Conservation (phyloP, 2,888 invertebrate species). For the Nudaria mundana region DNA sequence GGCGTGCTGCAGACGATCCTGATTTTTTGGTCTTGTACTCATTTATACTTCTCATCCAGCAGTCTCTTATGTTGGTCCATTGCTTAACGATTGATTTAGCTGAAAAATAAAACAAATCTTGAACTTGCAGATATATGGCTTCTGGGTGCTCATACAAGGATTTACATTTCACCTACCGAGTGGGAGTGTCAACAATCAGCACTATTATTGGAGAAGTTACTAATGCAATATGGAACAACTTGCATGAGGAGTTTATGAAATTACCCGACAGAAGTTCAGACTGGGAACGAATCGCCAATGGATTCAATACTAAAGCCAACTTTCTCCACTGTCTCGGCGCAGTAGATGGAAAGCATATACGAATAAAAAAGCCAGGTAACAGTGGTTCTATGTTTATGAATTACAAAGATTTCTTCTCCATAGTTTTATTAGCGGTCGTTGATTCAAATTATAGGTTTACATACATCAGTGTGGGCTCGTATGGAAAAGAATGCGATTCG, state of each 20-base stretch:
- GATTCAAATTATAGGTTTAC: slow-evolving; percentile 21
- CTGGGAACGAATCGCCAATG: slow-evolving; percentile 29
- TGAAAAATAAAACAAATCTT: no score
- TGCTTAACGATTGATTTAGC: not conserved
- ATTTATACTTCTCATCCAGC: not conserved
- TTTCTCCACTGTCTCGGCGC: slow-evolving; percentile 36
- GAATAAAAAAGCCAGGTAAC: slow-evolving; percentile 26
- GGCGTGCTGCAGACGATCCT: no score
- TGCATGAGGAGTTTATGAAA: no score
- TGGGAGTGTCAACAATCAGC: no score
- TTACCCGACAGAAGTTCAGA: not conserved
- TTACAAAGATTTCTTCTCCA: slow-evolving; percentile 20
- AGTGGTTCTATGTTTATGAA: slow-evolving; percentile 30
- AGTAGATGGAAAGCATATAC: slow-evolving; percentile 32
- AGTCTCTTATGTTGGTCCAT: no score
- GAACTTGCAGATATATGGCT: no score
- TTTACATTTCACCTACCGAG: no score
- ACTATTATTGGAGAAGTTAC: no score
- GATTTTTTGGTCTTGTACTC: no score
- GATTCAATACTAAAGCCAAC: slow-evolving; percentile 29
- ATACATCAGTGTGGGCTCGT: slow-evolving; percentile 18
- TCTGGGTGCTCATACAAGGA: no score
- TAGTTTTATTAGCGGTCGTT: slow-evolving; percentile 9
- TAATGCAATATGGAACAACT: no score
- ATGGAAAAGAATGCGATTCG: slow-evolving; percentile 18